Conservation (phyloP, 1,140 invertebrate genomes). For the Steinernema feltiae region DNA sequence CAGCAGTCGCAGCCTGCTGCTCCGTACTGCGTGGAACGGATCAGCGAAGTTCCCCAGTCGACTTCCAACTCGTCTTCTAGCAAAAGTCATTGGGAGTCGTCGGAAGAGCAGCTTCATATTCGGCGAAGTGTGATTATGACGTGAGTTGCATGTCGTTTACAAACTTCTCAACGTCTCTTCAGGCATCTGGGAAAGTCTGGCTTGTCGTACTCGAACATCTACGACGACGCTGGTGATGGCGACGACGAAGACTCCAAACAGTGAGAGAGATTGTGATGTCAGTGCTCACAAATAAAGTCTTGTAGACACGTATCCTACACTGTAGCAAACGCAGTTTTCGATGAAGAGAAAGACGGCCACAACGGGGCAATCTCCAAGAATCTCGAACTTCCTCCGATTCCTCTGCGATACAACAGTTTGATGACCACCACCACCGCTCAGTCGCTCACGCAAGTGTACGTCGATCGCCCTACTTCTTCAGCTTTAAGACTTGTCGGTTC, state of each 20-base stretch:
- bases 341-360: constrained; percentile 27
- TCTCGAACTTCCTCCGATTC: constrained; percentile 38
- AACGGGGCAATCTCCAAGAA: constrained; percentile 5
- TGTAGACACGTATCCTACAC: constrained; percentile 56
- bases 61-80: background rate
- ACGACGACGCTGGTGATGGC: constrained; percentile 7
- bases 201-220: constrained; percentile 20
- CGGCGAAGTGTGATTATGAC: constrained; percentile 25
- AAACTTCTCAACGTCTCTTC: background rate
- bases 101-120: constrained; percentile 20
- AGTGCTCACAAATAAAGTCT: background rate
- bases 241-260: constrained; percentile 22
- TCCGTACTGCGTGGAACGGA: background rate
- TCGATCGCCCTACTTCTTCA: too few relatives aligned
- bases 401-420: constrained; percentile 8
- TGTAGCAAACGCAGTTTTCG: constrained; percentile 50
- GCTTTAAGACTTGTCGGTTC: too few relatives aligned
- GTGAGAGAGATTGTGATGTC: background rate
- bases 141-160: background rate
- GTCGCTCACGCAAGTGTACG: background rate
- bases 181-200: background rate
- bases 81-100: background rate
- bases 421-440: background rate
- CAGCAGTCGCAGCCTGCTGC: background rate
- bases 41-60: background rate